Conservation (phyloP, 2,888 invertebrate genomes). For the Sinopyrophorus schimmeli region DNA sequence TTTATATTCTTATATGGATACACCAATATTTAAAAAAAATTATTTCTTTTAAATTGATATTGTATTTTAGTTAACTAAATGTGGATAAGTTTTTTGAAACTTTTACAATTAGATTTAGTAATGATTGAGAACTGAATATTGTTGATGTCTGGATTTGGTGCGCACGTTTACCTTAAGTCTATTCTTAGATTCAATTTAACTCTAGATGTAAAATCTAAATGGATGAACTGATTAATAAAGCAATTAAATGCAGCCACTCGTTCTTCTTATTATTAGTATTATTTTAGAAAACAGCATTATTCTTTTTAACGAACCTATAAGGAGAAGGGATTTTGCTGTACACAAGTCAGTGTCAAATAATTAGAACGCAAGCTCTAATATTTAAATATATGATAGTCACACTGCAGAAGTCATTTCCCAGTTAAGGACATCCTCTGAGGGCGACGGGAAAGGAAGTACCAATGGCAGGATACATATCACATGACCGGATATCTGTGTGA, state of each 20-base stretch:
- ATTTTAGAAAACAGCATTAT: too few species aligned
- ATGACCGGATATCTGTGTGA: slow-evolving; percentile 52
- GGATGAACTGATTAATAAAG: slow-evolving; percentile 17
- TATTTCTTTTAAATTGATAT: too few species aligned
- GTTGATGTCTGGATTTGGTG: too few species aligned
- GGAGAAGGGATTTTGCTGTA: slow-evolving; percentile 29
- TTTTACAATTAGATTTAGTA: too few species aligned
- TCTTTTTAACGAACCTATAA: too few species aligned
- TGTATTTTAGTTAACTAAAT: too few species aligned
- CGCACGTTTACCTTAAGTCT: slow-evolving; percentile 9
- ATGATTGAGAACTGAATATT: too few species aligned
- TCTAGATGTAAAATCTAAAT: slow-evolving; percentile 16
- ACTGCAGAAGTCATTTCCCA: slow-evolving; percentile 43
- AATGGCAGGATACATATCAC: slow-evolving; percentile 53
- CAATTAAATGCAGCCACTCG: too few species aligned
- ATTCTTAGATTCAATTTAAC: slow-evolving; percentile 11
- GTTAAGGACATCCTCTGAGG: slow-evolving; percentile 45
- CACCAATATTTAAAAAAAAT: too few species aligned
- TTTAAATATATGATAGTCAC: slow-evolving; percentile 41
- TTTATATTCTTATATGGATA: too few species aligned
- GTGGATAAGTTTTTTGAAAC: too few species aligned
- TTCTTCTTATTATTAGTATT: too few species aligned
- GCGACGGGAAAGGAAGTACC: slow-evolving; percentile 53
- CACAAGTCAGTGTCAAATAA: slow-evolving; percentile 39
- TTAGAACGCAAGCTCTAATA: slow-evolving; percentile 36